Evolutionary conservation across 2,888 invertebrate genomes (phyloP), one percentile per base, ranked within the genome.

Genomic region (Apomyelois bistriatella): DNA sequence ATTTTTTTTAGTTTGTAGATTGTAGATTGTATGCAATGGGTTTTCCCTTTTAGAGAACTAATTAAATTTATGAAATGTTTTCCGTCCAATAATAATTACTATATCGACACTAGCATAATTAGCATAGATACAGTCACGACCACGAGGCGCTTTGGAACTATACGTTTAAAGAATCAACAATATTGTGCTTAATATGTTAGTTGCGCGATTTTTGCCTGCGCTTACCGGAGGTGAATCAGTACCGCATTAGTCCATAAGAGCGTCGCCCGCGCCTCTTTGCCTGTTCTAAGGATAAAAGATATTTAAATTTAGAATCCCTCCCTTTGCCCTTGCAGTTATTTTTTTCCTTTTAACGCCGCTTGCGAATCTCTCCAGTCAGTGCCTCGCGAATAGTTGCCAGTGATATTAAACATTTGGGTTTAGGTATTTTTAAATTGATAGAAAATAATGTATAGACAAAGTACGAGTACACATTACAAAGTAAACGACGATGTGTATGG

Each of bases 261-360:
- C 80, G 81, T 67, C 85, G 89, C 86, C 61, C 89, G 89, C 86
- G 88, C 85, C 74, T 79, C 71, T 60, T 74, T 74, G 70, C 66
- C 70, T 75, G 76, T 71, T 72, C 76, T 72, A 79, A 78, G 74
- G 73, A 80, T 51, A 43, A 52, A 71, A 75, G 68, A 74, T 74
- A 85, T 85, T 87, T 88, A 88, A 85, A 88, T 82, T 86, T 86
- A 86, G 84, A 85, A 82, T 78, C 75, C 78, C 75, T 81, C 72
- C 73, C 70, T 71, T 64, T 70, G 78, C 81, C 80, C 79, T 80
- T 82, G 79, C 66, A 60, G 69, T 69, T 68, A 68, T 64, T 73
- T 68, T 64, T 66, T 70, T 66, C 59, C 60, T 65, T 68, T 71
- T 76, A 70, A 66, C 68, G 65, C 60, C 65, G 66, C 68, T 70